A percentile compares a stretch with the other conserved stretches of the same genome.
phyloP scores from a whole-genome alignment of 1,140 invertebrate species.

The Scaptodrosophila lebanonensis region DNA sequence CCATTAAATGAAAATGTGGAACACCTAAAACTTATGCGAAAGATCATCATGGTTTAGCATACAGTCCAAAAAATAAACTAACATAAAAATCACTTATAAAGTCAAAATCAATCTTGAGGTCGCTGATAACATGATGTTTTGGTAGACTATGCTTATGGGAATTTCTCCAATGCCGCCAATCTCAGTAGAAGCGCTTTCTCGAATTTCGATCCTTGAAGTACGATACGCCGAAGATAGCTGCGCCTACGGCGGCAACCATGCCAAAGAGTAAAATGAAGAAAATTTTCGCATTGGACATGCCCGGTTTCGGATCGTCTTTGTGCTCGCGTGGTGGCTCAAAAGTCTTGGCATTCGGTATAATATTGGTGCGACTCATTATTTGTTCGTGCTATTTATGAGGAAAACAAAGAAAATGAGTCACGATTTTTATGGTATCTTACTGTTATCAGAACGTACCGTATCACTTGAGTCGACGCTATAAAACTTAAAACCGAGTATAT shows the following conservation, averaged over 20 bases:
- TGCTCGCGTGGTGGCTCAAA: constrained; percentile 92
- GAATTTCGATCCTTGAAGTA: constrained; percentile 94
- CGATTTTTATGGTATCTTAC: constrained; percentile 1
- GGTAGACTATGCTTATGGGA: constrained; percentile 32
- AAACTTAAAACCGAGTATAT: constrained; percentile 93
- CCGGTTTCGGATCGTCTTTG: constrained; percentile 90
- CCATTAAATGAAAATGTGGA: constrained; percentile 8
- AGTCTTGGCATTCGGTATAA: constrained; percentile 87
- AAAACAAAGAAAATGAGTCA: constrained; percentile 8
- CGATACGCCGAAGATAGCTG: constrained; percentile 91
- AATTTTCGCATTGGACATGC: constrained; percentile 91
- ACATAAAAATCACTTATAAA: constrained; percentile 27
- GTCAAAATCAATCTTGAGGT: constrained; percentile 19
- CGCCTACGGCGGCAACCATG: constrained; percentile 86
- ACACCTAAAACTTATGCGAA: constrained; percentile 26
- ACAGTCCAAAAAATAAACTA: constrained; percentile 30
- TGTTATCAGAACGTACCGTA: constrained; percentile 79
- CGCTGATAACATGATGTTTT: constrained; percentile 19
- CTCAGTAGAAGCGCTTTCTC: constrained; percentile 92
- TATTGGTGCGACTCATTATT: constrained; percentile 84
- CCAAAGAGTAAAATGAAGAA: constrained; percentile 90
- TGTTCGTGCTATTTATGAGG: constrained; percentile 80
- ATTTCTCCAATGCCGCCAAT: constrained; percentile 8
- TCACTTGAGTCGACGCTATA: constrained; percentile 90
- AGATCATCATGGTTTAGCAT: constrained; percentile 18